phyloP scores from a whole-genome alignment of 2,888 invertebrate species.

The Cephonodes hylas region DNA sequence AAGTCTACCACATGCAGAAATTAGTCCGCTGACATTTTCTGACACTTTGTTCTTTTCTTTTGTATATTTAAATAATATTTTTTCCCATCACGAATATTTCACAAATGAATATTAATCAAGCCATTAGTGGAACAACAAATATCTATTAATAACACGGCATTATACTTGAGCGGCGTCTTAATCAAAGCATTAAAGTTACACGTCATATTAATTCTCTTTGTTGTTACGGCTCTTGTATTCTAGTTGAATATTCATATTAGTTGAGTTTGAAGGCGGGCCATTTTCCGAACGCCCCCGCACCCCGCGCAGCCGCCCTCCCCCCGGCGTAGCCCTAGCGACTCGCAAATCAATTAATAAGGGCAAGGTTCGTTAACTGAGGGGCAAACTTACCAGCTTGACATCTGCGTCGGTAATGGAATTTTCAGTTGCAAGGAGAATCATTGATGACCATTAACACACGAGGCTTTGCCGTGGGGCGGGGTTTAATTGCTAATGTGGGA shows the following conservation, averaged over 20 bases:
- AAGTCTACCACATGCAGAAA: too few relatives aligned
- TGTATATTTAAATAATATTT: too few relatives aligned
- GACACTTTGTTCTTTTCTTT: too few relatives aligned
- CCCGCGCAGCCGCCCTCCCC: conserved; percentile 28
- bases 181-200: conserved; percentile 53
- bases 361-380: conserved; percentile 56
- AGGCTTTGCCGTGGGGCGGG: not conserved
- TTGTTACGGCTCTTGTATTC: conserved; percentile 30
- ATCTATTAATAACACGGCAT: conserved; percentile 40
- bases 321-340: conserved; percentile 20
- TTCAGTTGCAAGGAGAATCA: conserved; percentile 36
- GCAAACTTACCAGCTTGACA: conserved; percentile 56
- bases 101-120: not conserved
- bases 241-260: conserved; percentile 54
- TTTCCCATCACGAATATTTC: too few relatives aligned
- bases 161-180: conserved; percentile 52
- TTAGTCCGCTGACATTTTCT: too few relatives aligned
- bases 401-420: conserved; percentile 49
- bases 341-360: conserved; percentile 67
- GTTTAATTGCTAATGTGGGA: not conserved
- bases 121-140: conserved; percentile 15
- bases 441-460: conserved; percentile 21
- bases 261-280: conserved; percentile 31
- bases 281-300: conserved; percentile 29
- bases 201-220: conserved; percentile 56